Evolutionary conservation across 2,113 vertebrate genomes (phyloP), one percentile per base, ranked within the genome.

Genomic region (Lepidothrix coronata): DNA sequence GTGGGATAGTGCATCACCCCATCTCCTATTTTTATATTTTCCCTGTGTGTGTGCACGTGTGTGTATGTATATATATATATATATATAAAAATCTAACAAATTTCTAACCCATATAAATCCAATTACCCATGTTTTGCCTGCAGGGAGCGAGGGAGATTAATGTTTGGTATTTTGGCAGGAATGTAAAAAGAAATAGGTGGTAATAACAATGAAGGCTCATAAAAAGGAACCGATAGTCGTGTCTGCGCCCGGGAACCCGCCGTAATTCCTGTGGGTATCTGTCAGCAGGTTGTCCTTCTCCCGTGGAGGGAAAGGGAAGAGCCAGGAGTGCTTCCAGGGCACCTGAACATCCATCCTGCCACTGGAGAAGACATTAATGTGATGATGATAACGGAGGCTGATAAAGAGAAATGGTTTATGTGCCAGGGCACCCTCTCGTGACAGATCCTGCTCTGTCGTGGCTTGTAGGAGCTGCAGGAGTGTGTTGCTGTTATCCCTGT

Each of bases 71-170:
- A 0, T 74, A 10, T 80, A 18, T 77, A 76, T 74, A 82, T 75
- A 66, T 84, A 68, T 75, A 79, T 33, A 68, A 74, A 76, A 49
- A 92, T 95, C 97, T 97, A 98, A 98, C 98, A 98, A 97, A 98
- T 98, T 98, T 97, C 97, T 95, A 97, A 97, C 97, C 98, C 97
- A 97, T 98, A 98, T 98, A 98, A 98, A 98, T 98, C 98, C 98
- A 98, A 98, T 98, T 98, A 98, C 97, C 97, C 82, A 28, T 97
- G 98, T 98, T 98, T 98, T 98, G 97, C 98, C 98, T 98, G 97
- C 95, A 96, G 98, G 98, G 98, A 98, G 95, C 41, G 58, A 72
- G 88, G 96, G 97, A 98, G 98, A 98, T 98, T 98, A 98, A 98
- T 98, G 98, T 97, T 95, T 93, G 96, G 98, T 98, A 95, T 98